Conservation (phyloP, 2,888 invertebrate genomes). For the Rotaria socialis region DNA sequence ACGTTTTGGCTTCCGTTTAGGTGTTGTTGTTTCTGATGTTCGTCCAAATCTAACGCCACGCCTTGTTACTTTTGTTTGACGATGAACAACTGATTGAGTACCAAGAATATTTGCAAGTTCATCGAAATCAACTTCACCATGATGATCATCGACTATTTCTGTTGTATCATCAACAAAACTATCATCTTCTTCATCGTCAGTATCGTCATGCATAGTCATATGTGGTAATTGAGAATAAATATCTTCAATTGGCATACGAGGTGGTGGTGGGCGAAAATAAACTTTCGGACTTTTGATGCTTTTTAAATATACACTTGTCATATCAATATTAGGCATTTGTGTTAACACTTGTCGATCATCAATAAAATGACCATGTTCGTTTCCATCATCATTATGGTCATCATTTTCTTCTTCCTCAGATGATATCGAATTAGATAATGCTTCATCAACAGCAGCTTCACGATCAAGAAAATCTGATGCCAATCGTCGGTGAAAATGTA, state of each 20-base stretch:
- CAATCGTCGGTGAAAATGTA: neutral
- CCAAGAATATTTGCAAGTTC: conserved; percentile 24
- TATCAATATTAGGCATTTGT: neutral
- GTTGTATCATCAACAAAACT: conserved; percentile 23
- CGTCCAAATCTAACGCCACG: neutral
- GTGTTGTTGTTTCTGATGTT: neutral
- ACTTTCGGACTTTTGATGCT: neutral
- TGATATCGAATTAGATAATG: neutral
- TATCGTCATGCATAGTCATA: neutral
- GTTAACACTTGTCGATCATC: neutral
- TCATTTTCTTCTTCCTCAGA: neutral
- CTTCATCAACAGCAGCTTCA: neutral
- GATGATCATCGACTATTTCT: neutral
- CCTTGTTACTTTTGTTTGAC: neutral
- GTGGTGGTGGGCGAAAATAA: neutral
- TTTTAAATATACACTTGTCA: neutral
- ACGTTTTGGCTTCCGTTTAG: neutral
- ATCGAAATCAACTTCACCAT: neutral
- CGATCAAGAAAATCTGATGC: conserved; percentile 3
- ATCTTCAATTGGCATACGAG: neutral
- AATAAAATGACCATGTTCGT: neutral
- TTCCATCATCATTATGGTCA: neutral
- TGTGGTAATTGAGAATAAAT: neutral
- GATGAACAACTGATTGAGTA: conserved; percentile 11
- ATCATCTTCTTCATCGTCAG: neutral